Percentiles rank a stretch among this genome's conserved stretches.
These are phyloP conservation scores for Drosophila nigricruria DNA, from an alignment of 2,888 invertebrate species.

Conservation along the genomic window DNA sequence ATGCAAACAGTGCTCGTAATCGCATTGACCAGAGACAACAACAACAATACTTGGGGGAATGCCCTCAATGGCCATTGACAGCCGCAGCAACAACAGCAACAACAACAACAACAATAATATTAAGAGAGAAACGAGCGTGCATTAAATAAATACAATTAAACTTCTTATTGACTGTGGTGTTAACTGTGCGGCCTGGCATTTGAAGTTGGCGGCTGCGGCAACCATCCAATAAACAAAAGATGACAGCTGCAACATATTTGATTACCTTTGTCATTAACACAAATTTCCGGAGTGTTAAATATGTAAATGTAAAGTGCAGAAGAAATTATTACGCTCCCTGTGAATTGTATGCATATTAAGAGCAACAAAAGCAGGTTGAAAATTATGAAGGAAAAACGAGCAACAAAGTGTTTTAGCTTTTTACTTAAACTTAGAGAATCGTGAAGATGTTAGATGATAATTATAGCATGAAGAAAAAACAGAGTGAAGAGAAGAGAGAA, in stretches of 20 bases:
- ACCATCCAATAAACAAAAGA: conserved; percentile 32
- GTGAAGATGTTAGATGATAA: background rate
- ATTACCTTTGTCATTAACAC: conserved; percentile 27
- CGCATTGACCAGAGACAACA: conserved; percentile 66
- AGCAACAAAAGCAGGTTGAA: background rate
- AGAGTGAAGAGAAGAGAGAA: background rate
- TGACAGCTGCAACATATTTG: conserved; percentile 7
- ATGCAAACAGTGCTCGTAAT: conserved; percentile 71
- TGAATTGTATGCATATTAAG: background rate
- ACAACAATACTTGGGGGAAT: conserved; percentile 23
- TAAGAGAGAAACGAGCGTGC: conserved; percentile 35
- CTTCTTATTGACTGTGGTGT: conserved; percentile 55
- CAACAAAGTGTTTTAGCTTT: background rate
- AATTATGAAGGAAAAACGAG: background rate
- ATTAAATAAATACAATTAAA: conserved; percentile 70
- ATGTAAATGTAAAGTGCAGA: conserved; percentile 11
- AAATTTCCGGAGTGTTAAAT: background rate
- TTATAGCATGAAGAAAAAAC: background rate
- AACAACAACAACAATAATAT: conserved; percentile 11
- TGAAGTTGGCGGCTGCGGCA: conserved; percentile 44
- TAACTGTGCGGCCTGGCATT: conserved; percentile 40
- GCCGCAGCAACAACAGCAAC: conserved; percentile 29
- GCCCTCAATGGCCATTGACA: conserved; percentile 52
- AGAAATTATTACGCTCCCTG: background rate
- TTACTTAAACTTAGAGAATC: background rate